These are phyloP conservation scores for Myotis findleyi DNA, from an alignment of 2,797 vertebrate genomes.

Conservation along the genomic window DNA sequence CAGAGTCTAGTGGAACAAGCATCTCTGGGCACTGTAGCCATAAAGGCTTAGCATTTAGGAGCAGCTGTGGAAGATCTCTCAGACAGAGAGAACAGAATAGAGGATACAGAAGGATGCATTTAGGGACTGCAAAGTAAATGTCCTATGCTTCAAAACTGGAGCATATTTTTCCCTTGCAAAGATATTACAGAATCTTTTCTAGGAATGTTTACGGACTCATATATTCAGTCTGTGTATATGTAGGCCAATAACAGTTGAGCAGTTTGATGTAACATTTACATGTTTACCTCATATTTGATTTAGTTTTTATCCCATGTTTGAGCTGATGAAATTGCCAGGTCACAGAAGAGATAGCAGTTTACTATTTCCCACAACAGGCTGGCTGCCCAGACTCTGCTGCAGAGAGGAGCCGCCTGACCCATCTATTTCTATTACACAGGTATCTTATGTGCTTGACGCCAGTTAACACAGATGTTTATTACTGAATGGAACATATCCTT, in stretches of 20 bases:
- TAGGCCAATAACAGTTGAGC: not conserved
- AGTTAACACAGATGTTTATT: not conserved
- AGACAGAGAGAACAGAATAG: not conserved
- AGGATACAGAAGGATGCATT: not conserved
- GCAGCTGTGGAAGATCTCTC: not conserved
- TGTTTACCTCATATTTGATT: not conserved
- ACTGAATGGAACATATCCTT: not conserved
- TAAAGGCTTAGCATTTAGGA: not conserved
- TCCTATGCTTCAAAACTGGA: not conserved
- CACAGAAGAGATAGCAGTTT: not conserved
- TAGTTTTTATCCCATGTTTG: not conserved
- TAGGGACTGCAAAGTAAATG: not conserved
- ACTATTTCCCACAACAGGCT: not conserved
- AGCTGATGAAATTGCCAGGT: not conserved
- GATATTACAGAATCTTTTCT: not conserved
- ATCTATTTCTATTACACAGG: not conserved
- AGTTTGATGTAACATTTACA: not conserved
- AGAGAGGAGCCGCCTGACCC: not conserved
- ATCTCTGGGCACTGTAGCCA: not conserved
- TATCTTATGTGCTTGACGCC: not conserved
- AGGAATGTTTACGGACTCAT: not conserved
- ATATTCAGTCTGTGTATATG: not conserved
- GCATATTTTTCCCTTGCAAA: not conserved
- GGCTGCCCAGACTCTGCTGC: not conserved
- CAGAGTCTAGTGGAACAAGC: not conserved